Conservation (phyloP, 2,888 invertebrate species). For the Napeogenes inachia region DNA sequence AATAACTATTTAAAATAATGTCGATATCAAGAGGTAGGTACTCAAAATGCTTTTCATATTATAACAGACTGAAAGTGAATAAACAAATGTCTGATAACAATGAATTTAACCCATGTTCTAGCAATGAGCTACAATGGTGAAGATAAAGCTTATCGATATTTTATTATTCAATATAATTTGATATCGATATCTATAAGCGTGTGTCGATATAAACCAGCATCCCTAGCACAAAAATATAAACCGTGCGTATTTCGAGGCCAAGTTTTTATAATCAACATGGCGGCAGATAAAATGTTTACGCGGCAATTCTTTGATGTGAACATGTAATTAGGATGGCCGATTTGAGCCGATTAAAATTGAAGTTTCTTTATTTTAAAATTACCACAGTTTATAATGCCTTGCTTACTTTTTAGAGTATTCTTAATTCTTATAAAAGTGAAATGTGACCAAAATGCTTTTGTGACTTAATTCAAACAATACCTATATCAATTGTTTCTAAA, state of each 20-base stretch:
- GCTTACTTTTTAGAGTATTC: too few species aligned
- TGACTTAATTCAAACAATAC: too few species aligned
- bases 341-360: constrained; percentile 4
- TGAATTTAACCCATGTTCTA: neutral
- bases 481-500: too few species aligned
- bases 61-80: neutral
- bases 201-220: constrained; percentile 6
- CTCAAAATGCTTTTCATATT: too few species aligned
- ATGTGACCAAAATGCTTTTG: too few species aligned
- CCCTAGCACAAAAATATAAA: constrained; percentile 15
- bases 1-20: too few species aligned
- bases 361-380: too few species aligned
- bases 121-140: neutral
- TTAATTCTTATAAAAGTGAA: too few species aligned
- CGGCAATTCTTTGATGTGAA: constrained; percentile 45
- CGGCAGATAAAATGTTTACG: constrained; percentile 22
- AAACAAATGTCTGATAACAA: constrained; percentile 1
- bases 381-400: too few species aligned
- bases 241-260: constrained; percentile 15
- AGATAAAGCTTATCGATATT: constrained; percentile 2
- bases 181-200: constrained; percentile 1
- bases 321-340: constrained; percentile 28
- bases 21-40: too few species aligned
- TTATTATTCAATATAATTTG: neutral
- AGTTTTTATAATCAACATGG: constrained; percentile 14